A percentile compares a stretch with the other conserved stretches of the same genome.
Conservation (phyloP, 1,140 invertebrate genomes). For the Conus betulinus region DNA sequence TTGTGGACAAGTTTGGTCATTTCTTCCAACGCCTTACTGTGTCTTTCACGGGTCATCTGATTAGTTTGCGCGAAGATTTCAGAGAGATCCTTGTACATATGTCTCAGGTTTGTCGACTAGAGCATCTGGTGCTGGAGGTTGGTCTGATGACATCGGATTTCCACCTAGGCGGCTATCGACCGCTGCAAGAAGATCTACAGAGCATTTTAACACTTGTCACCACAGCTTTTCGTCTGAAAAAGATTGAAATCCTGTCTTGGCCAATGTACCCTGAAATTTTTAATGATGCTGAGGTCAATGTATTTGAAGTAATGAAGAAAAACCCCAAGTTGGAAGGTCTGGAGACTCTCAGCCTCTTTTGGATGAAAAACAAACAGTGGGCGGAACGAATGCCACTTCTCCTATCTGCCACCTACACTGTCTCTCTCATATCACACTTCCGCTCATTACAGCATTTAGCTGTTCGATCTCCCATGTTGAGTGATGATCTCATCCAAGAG, state of each 20-base stretch:
- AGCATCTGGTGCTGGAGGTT: slow-evolving; percentile 50
- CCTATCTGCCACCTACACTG: slow-evolving; percentile 16
- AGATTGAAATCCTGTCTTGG: slow-evolving; percentile 51
- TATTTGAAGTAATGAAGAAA: slow-evolving; percentile 47
- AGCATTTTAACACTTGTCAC: slow-evolving; percentile 45
- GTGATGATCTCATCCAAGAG: slow-evolving; percentile 47
- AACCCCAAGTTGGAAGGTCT: slow-evolving; percentile 49
- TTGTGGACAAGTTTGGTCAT: slow-evolving; percentile 50
- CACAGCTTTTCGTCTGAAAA: slow-evolving; percentile 49
- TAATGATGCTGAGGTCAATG: slow-evolving; percentile 40
- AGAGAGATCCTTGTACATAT: slow-evolving; percentile 39
- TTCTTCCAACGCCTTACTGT: slow-evolving; percentile 54
- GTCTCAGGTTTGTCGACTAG: slow-evolving; percentile 47
- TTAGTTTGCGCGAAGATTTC: slow-evolving; percentile 36
- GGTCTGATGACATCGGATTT: slow-evolving; percentile 48
- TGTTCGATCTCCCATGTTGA: slow-evolving; percentile 55
- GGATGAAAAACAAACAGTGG: slow-evolving; percentile 51
- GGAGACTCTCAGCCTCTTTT: slow-evolving; percentile 53
- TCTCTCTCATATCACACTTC: slow-evolving; percentile 44
- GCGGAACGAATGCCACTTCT: slow-evolving; percentile 49
- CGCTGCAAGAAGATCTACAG: slow-evolving; percentile 40
- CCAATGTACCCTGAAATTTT: slow-evolving; percentile 51
- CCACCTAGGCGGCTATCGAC: slow-evolving; percentile 40
- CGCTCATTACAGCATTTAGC: slow-evolving; percentile 48
- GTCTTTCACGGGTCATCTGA: slow-evolving; percentile 47